Conservation (phyloP, 2,797 vertebrate genomes). For the Poecilia gillii region DNA sequence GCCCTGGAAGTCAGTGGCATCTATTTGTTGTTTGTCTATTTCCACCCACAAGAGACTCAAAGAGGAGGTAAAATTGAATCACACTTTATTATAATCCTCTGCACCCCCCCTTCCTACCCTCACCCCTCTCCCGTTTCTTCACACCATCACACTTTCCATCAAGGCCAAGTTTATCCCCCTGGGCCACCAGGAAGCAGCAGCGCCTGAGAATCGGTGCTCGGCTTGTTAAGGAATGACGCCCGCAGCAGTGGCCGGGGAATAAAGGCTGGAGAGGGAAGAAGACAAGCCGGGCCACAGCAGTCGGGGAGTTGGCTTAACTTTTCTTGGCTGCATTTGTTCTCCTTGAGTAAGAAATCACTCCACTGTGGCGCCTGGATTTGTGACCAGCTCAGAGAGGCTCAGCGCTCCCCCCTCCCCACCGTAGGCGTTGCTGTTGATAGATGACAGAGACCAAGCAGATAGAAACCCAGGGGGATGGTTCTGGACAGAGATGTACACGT, state of each 20-base stretch:
- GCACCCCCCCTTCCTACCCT: neutral
- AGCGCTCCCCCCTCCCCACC: neutral
- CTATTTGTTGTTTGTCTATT: constrained; percentile 23
- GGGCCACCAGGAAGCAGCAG: constrained; percentile 8
- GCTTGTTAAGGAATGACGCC: constrained; percentile 55
- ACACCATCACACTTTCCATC: constrained; percentile 1
- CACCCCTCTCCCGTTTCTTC: neutral
- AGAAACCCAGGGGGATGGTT: constrained; percentile 34
- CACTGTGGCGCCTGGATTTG: constrained; percentile 33
- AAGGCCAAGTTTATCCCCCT: constrained; percentile 17
- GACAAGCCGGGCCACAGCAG: constrained; percentile 22
- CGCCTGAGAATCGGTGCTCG: constrained; percentile 18
- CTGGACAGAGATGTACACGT: constrained; percentile 17
- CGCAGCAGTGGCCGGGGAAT: constrained; percentile 51
- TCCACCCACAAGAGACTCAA: neutral
- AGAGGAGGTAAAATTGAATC: constrained; percentile 23
- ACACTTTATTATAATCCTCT: constrained; percentile 14
- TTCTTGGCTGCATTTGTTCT: constrained; percentile 29
- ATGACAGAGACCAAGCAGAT: constrained; percentile 27
- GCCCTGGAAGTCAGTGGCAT: constrained; percentile 16
- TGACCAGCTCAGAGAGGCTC: constrained; percentile 35
- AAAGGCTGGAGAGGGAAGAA: constrained; percentile 39
- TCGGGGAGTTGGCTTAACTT: constrained; percentile 27
- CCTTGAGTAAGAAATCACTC: constrained; percentile 53
- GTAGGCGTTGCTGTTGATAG: constrained; percentile 24